phyloP scores from a whole-genome alignment of 2,113 vertebrate species.

The Mobula hypostoma region DNA sequence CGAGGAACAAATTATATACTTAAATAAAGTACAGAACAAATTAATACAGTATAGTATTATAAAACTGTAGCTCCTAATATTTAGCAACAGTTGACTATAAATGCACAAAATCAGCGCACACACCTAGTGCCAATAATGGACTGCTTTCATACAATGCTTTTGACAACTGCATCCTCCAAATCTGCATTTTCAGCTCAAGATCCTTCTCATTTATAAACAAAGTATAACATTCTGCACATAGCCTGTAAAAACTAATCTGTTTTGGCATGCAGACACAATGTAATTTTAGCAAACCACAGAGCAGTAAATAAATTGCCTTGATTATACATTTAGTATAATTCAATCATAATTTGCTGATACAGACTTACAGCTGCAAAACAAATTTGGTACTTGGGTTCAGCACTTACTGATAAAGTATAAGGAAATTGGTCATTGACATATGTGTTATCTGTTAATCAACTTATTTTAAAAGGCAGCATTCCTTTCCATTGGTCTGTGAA shows the following conservation, averaged over 20 bases:
- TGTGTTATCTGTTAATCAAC: not conserved
- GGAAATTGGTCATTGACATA: slow-evolving; percentile 17
- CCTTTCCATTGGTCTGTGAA: slow-evolving; percentile 23
- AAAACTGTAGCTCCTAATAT: no score
- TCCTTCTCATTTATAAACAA: not conserved
- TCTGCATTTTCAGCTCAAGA: not conserved
- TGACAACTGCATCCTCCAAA: no score
- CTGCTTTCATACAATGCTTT: no score
- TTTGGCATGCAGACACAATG: not conserved
- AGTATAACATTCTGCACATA: not conserved
- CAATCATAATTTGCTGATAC: not conserved
- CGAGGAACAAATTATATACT: no score
- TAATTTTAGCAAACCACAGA: not conserved
- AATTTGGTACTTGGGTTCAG: not conserved
- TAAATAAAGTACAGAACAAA: no score
- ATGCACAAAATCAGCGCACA: no score
- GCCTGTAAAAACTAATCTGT: not conserved
- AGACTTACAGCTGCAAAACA: not conserved
- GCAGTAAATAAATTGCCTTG: not conserved
- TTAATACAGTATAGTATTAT: no score
- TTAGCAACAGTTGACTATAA: no score
- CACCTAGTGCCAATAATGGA: no score
- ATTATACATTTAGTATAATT: not conserved
- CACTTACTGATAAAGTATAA: not conserved
- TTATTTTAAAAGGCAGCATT: not conserved